Conservation (phyloP, 2,888 invertebrate genomes). For the Pseudeuparius sepicola region DNA sequence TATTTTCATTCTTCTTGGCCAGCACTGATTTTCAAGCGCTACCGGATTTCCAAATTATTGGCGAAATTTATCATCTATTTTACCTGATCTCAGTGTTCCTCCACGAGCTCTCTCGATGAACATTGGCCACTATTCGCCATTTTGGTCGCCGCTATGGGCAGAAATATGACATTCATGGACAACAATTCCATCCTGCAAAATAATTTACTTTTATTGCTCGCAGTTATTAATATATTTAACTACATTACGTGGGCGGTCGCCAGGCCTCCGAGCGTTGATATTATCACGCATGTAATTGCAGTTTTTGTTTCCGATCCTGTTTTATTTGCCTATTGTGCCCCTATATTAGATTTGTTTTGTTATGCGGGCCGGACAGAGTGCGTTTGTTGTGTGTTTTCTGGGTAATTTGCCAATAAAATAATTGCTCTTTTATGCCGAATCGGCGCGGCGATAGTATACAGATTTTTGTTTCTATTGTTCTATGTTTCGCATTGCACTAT, state of each 20-base stretch:
- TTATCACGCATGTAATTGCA: constrained; percentile 37
- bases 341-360: constrained; percentile 37
- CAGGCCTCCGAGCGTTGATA: constrained; percentile 32
- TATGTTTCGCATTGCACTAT: too few species aligned
- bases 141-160: too few species aligned
- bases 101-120: too few species aligned
- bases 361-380: constrained; percentile 25
- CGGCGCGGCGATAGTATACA: too few species aligned
- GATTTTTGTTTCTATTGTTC: too few species aligned
- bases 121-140: too few species aligned
- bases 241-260: constrained; percentile 35
- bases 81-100: too few species aligned
- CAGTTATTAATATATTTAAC: constrained; percentile 40
- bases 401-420: constrained; percentile 35
- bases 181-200: constrained; percentile 35
- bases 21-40: too few species aligned
- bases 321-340: constrained; percentile 37
- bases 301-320: constrained; percentile 36
- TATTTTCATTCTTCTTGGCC: too few species aligned
- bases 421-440: constrained; percentile 26
- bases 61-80: too few species aligned
- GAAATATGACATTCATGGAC: too few species aligned
- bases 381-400: constrained; percentile 35
- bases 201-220: constrained; percentile 40
- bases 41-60: too few species aligned